Percentiles rank a stretch among this genome's conserved stretches.
These are phyloP conservation scores for Diploscapter pachys DNA, from an alignment of 1,140 invertebrate species.

Conservation along the genomic window DNA sequence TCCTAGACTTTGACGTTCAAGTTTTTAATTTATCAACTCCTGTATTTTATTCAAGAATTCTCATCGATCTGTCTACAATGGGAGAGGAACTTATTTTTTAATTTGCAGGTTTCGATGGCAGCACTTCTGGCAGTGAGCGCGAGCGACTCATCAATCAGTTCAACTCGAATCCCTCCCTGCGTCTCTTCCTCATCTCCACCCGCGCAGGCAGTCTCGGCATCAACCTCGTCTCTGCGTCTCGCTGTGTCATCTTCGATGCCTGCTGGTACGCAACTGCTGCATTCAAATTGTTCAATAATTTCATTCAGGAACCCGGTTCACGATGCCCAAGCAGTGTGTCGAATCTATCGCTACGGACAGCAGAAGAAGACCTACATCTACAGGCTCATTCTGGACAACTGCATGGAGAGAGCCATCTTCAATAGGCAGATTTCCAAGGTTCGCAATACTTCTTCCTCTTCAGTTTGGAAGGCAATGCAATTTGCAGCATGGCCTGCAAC, in stretches of 20 bases:
- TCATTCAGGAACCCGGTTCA: slow-evolving; percentile 85
- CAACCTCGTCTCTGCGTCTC: slow-evolving; percentile 88
- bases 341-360: slow-evolving; percentile 94
- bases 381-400: slow-evolving; percentile 90
- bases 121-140: slow-evolving; percentile 84
- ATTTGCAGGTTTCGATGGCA: slow-evolving; percentile 77
- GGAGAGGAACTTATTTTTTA: slow-evolving; percentile 6
- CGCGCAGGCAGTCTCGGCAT: slow-evolving; percentile 93
- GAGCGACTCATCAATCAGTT: slow-evolving; percentile 96
- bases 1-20: too few relatives aligned
- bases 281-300: too few relatives aligned
- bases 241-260: slow-evolving; percentile 94
- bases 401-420: slow-evolving; percentile 94
- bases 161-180: slow-evolving; percentile 79
- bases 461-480: too few relatives aligned
- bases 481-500: slow-evolving; percentile 12
- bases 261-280: slow-evolving; percentile 67
- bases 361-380: slow-evolving; percentile 90
- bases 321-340: slow-evolving; percentile 88
- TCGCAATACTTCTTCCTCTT: too few relatives aligned
- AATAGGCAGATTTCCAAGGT: slow-evolving; percentile 90
- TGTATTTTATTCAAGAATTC: slow-evolving; percentile 1
- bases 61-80: background rate
- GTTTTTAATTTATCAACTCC: too few relatives aligned
- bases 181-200: slow-evolving; percentile 92